Conservation (phyloP, 2,888 invertebrate genomes). For the Diarsia mendica region DNA sequence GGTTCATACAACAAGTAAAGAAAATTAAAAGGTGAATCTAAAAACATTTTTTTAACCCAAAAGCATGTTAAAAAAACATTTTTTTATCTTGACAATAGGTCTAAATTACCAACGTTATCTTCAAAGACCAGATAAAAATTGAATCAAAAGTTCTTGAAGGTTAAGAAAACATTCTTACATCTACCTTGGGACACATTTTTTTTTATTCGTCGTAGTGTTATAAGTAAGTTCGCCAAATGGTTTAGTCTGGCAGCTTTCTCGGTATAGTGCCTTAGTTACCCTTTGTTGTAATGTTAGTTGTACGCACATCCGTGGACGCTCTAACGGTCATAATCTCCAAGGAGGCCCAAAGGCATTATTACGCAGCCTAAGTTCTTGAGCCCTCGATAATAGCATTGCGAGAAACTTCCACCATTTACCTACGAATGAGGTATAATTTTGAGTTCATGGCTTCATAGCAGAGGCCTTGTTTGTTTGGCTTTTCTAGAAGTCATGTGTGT, state of each 20-base stretch:
- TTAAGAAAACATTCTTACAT: constrained; percentile 30
- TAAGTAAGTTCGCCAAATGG: constrained; percentile 50
- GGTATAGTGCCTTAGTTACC: constrained; percentile 64
- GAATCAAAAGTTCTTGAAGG: constrained; percentile 41
- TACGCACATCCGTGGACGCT: constrained; percentile 68
- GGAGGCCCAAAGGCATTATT: constrained; percentile 76
- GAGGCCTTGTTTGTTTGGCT: constrained; percentile 40
- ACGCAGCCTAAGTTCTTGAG: constrained; percentile 72
- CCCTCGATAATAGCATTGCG: constrained; percentile 70
- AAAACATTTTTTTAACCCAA: not conserved
- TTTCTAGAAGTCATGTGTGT: not conserved
- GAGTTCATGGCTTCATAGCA: constrained; percentile 63
- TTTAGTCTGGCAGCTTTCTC: constrained; percentile 50
- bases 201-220: constrained; percentile 47
- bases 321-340: constrained; percentile 74
- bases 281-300: constrained; percentile 70
- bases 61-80: not conserved
- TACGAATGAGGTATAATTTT: constrained; percentile 72
- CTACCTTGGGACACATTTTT: constrained; percentile 49
- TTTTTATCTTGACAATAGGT: constrained; percentile 3
- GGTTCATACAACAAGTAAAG: not conserved
- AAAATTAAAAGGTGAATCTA: not conserved
- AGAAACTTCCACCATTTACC: constrained; percentile 75
- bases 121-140: constrained; percentile 27
- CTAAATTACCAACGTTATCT: constrained; percentile 9